phyloP scores from a whole-genome alignment of 2,113 vertebrate genomes.

The Solea senegalensis region DNA sequence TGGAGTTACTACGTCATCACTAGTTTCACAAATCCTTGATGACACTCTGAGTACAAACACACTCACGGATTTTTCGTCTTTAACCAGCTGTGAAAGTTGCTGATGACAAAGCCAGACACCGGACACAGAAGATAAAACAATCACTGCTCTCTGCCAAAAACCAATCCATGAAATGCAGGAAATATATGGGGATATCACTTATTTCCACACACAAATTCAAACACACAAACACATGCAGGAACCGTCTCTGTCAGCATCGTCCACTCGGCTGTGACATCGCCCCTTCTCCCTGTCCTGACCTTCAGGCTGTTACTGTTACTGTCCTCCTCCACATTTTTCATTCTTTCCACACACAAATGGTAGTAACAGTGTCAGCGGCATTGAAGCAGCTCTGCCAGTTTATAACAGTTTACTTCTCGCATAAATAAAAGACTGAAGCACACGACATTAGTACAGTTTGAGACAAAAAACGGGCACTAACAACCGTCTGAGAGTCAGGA shows the following conservation, averaged over 20 bases:
- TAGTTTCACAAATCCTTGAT: no score
- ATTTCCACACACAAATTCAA: neutral
- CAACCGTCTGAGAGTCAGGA: no score
- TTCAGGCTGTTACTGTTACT: slow-evolving; percentile 35
- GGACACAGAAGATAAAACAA: slow-evolving; percentile 7
- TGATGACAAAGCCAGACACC: slow-evolving; percentile 5
- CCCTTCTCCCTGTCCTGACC: slow-evolving; percentile 34
- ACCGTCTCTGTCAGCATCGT: neutral
- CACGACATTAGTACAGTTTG: neutral
- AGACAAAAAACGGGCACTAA: neutral
- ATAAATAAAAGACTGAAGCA: neutral
- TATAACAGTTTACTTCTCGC: neutral
- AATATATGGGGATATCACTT: neutral
- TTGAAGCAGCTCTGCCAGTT: neutral
- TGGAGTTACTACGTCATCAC: no score
- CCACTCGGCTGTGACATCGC: neutral
- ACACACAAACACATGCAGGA: neutral
- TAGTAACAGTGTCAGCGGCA: neutral
- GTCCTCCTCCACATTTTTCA: slow-evolving; percentile 11
- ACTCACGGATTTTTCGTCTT: no score
- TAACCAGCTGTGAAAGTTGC: neutral
- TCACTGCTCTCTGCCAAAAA: neutral
- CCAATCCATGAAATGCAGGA: neutral
- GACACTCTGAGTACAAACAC: no score
- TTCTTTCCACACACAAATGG: neutral